Conservation (phyloP, 1,140 invertebrate genomes). For the Drosophila truncata region DNA sequence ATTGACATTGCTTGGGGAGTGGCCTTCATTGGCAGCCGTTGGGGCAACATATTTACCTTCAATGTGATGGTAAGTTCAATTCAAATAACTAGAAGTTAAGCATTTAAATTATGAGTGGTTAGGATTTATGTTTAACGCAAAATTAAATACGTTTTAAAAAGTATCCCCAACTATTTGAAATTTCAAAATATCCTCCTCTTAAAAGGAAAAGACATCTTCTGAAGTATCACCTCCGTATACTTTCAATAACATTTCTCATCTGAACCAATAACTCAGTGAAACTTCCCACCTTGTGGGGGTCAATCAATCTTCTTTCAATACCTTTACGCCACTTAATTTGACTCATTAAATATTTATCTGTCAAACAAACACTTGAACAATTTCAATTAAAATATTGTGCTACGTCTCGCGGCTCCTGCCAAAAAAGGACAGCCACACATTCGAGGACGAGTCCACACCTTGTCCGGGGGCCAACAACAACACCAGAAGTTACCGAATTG, state of each 20-base stretch:
- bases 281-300: neutral
- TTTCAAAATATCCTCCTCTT: neutral
- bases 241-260: constrained; percentile 1
- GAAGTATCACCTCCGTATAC: neutral
- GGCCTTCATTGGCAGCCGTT: constrained; percentile 78
- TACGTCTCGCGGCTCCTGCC: constrained; percentile 26
- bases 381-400: constrained; percentile 80
- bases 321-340: constrained; percentile 55
- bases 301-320: constrained; percentile 27
- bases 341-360: constrained; percentile 79
- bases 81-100: neutral
- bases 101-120: no score
- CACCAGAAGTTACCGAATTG: constrained; percentile 71
- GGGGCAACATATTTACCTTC: constrained; percentile 75
- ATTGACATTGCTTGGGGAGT: constrained; percentile 75
- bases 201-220: neutral
- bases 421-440: constrained; percentile 36
- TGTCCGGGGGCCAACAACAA: constrained; percentile 38
- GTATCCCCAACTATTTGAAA: no score
- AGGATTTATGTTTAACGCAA: neutral
- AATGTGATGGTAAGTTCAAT: constrained; percentile 68
- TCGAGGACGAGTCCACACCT: constrained; percentile 56
- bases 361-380: constrained; percentile 79
- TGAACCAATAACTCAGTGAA: constrained; percentile 6
- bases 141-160: no score